Conservation (phyloP, 2,797 vertebrate species). For the Pelobates cultripes region DNA sequence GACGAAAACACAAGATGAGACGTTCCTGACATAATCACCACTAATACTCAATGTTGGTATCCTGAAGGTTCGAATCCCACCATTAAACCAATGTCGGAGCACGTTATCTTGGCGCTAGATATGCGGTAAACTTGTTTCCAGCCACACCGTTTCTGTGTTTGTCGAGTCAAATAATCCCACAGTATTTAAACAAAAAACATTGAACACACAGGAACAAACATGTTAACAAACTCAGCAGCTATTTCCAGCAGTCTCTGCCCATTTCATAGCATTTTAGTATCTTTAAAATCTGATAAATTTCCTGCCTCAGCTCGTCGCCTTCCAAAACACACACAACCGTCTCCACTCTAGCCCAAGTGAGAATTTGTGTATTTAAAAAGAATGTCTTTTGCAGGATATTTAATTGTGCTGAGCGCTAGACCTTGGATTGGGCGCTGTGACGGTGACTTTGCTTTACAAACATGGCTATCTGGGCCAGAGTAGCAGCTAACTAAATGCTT, state of each 20-base stretch:
- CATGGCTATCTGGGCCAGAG: background rate
- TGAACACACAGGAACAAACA: conserved; percentile 14
- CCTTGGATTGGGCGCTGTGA: background rate
- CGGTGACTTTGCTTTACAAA: background rate
- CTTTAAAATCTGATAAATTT: conserved; percentile 51
- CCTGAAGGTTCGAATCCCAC: too few relatives aligned
- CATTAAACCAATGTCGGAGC: too few relatives aligned
- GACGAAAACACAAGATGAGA: too few relatives aligned
- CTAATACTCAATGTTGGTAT: too few relatives aligned
- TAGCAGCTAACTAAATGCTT: background rate
- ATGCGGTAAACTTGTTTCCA: conserved; percentile 31
- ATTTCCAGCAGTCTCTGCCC: conserved; percentile 34
- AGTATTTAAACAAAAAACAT: conserved; percentile 42
- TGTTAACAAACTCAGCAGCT: conserved; percentile 25
- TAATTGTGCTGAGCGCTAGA: conserved; percentile 24
- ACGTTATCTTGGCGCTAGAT: too few relatives aligned
- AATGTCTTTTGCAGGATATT: conserved; percentile 6
- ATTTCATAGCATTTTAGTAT: conserved; percentile 28
- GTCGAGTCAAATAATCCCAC: conserved; percentile 27
- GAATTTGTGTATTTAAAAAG: background rate
- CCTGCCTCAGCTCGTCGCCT: conserved; percentile 31
- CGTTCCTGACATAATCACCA: too few relatives aligned
- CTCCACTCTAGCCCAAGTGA: conserved; percentile 8
- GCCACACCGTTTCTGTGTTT: background rate
- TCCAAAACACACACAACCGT: conserved; percentile 21